phyloP scores from a whole-genome alignment of 2,888 invertebrate genomes.

The Cosmia pyralina region DNA sequence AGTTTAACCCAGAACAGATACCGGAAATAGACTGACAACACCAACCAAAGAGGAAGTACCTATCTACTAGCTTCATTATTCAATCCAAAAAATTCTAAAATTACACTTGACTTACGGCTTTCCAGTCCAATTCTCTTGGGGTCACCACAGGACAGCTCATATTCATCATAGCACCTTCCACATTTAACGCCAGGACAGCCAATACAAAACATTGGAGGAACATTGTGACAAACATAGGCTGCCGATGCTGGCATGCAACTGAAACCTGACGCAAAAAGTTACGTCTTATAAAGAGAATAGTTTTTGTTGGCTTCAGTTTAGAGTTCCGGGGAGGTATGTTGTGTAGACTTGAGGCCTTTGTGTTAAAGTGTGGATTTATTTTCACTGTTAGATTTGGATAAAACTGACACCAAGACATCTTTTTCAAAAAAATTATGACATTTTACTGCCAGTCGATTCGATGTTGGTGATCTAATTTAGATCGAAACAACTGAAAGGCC shows the following conservation, averaged over 20 bases:
- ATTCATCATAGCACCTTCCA: constrained; percentile 77
- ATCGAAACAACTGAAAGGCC: too few species aligned
- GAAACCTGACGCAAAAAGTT: constrained; percentile 73
- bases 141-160: constrained; percentile 78
- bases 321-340: constrained; percentile 57
- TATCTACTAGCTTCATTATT: background rate
- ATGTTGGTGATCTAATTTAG: too few species aligned
- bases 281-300: constrained; percentile 72
- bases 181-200: constrained; percentile 70
- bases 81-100: background rate
- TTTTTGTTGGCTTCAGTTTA: constrained; percentile 68
- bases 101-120: constrained; percentile 77
- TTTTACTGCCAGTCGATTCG: too few species aligned
- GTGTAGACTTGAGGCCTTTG: constrained; percentile 29
- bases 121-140: constrained; percentile 83
- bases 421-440: background rate
- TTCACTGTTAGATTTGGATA: background rate
- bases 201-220: constrained; percentile 71
- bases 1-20: constrained; percentile 18
- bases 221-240: constrained; percentile 73
- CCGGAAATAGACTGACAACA: background rate
- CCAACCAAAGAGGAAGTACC: background rate
- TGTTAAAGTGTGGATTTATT: background rate
- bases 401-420: background rate
- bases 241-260: constrained; percentile 72